phyloP scores from a whole-genome alignment of 2,888 invertebrate genomes.

The Pterostichus madidus region DNA sequence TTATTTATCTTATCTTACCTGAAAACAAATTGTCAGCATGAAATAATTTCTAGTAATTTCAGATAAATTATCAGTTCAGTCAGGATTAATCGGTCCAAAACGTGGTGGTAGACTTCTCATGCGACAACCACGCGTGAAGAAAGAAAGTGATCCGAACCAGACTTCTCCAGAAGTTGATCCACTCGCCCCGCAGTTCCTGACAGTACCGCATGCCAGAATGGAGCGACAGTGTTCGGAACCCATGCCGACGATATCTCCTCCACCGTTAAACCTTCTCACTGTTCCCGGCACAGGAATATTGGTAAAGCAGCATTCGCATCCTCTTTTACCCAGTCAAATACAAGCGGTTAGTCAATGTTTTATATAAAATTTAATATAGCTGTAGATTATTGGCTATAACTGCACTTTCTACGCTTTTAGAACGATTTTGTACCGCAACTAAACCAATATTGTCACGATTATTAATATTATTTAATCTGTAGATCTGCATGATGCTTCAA shows the following conservation, averaged over 20 bases:
- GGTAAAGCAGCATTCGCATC: conserved; percentile 85
- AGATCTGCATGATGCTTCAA: conserved; percentile 22
- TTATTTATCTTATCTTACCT: background rate
- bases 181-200: conserved; percentile 75
- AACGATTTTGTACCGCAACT: background rate
- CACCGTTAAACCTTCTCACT: conserved; percentile 79
- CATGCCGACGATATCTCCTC: conserved; percentile 79
- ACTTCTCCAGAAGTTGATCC: conserved; percentile 76
- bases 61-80: conserved; percentile 68
- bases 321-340: conserved; percentile 81
- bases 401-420: conserved; percentile 41
- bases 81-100: conserved; percentile 79
- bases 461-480: background rate
- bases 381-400: conserved; percentile 46
- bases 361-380: conserved; percentile 48
- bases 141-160: conserved; percentile 80
- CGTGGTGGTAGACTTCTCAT: conserved; percentile 83
- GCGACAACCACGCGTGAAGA: conserved; percentile 84
- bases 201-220: conserved; percentile 79
- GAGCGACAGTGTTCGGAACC: conserved; percentile 82
- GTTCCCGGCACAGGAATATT: conserved; percentile 81
- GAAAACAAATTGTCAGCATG: background rate
- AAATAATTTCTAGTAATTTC: conserved; percentile 14
- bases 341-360: conserved; percentile 70
- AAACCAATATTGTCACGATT: background rate